These are phyloP conservation scores for Drosophila multiciliata DNA, from an alignment of 2,888 invertebrate genomes.

Conservation along the genomic window DNA sequence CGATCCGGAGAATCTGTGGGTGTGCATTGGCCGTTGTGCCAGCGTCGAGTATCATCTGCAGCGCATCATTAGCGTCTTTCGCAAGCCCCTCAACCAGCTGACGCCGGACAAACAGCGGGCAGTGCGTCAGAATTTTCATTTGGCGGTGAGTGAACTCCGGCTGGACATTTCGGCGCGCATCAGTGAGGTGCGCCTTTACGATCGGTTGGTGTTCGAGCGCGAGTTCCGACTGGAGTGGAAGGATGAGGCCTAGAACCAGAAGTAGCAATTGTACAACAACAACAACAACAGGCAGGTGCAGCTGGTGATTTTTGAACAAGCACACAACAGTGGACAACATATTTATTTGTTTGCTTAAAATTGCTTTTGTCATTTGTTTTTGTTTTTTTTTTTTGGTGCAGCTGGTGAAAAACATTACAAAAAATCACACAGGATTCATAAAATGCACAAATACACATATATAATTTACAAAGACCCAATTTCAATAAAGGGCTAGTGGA, in stretches of 20 bases:
- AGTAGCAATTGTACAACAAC: not conserved
- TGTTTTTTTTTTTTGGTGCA: slow-evolving; percentile 51
- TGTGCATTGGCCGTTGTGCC: slow-evolving; percentile 81
- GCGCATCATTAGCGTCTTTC: slow-evolving; percentile 77
- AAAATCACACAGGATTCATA: slow-evolving; percentile 59
- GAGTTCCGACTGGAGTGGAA: slow-evolving; percentile 80
- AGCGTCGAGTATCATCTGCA: slow-evolving; percentile 81
- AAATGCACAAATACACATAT: slow-evolving; percentile 20
- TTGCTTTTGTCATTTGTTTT: slow-evolving; percentile 41
- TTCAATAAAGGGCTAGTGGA: slow-evolving; percentile 18
- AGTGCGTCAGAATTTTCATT: slow-evolving; percentile 80
- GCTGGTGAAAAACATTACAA: slow-evolving; percentile 62
- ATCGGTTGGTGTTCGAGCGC: slow-evolving; percentile 78
- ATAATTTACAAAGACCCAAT: slow-evolving; percentile 18
- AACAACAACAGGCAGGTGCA: not conserved
- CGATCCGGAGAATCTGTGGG: slow-evolving; percentile 79
- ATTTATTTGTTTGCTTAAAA: slow-evolving; percentile 54
- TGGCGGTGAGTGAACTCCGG: slow-evolving; percentile 79
- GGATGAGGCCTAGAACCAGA: slow-evolving; percentile 60
- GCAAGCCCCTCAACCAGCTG: slow-evolving; percentile 75
- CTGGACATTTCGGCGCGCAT: slow-evolving; percentile 82
- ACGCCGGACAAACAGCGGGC: slow-evolving; percentile 80
- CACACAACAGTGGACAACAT: slow-evolving; percentile 55
- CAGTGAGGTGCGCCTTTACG: slow-evolving; percentile 78
- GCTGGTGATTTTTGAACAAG: slow-evolving; percentile 24